These are phyloP conservation scores for Tor tambroides DNA, from an alignment of 2,113 vertebrate genomes.

Conservation along the genomic window DNA sequence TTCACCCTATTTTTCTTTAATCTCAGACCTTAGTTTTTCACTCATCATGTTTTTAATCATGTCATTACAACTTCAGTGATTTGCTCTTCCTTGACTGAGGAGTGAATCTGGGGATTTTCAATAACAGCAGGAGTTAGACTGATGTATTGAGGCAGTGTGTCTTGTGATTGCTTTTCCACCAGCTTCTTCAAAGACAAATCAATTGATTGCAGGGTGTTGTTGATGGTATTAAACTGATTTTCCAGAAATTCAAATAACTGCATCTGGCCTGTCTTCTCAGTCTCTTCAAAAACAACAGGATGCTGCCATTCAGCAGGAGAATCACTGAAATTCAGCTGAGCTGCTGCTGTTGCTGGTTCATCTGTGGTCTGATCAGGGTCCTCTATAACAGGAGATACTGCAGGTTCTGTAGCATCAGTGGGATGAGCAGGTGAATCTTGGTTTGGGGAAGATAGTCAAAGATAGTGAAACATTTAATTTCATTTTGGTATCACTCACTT, in stretches of 20 bases:
- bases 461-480: not conserved
- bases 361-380: not conserved
- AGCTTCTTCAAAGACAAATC: not conserved
- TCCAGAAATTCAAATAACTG: not conserved
- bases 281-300: not conserved
- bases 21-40: not conserved
- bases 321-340: not conserved
- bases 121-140: not conserved
- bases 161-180: not conserved
- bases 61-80: not conserved
- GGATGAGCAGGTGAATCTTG: not conserved
- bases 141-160: not conserved
- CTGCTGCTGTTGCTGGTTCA: not conserved
- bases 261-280: not conserved
- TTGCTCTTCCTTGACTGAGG: not conserved
- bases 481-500: not conserved
- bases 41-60: not conserved
- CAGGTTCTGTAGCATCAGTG: not conserved
- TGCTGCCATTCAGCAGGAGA: not conserved
- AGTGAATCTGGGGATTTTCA: not conserved
- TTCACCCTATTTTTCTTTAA: not conserved
- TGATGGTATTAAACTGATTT: not conserved
- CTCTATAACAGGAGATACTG: not conserved
- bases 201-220: not conserved
- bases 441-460: not conserved